Conservation (phyloP, 1,140 invertebrate species). For the Ruditapes philippinarum region DNA sequence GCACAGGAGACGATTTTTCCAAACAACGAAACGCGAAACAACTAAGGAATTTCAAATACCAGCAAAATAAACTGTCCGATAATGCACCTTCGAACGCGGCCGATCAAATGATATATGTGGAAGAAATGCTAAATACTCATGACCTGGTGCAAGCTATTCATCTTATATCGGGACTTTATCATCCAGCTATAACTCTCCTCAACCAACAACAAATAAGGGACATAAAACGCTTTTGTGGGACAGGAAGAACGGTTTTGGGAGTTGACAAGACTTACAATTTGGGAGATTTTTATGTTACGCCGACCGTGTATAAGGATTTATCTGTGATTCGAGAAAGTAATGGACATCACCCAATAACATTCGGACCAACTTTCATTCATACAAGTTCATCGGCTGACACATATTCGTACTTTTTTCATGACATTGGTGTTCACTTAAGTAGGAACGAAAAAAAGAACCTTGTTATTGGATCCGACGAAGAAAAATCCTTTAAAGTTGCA, state of each 20-base stretch:
- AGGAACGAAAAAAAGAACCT: slow-evolving; percentile 24
- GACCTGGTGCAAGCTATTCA: slow-evolving; percentile 38
- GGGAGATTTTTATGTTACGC: slow-evolving; percentile 35
- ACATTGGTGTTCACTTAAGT: slow-evolving; percentile 25
- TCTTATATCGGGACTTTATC: neutral
- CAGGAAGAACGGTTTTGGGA: slow-evolving; percentile 10
- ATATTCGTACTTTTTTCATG: slow-evolving; percentile 42
- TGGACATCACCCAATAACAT: no score
- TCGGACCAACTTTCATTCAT: slow-evolving; percentile 55
- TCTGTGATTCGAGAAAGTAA: neutral
- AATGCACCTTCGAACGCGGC: no score
- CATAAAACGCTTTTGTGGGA: slow-evolving; percentile 45
- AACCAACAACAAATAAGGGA: slow-evolving; percentile 42
- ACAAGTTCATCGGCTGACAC: slow-evolving; percentile 28
- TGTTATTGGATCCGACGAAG: slow-evolving; percentile 20
- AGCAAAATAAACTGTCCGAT: no score
- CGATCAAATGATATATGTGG: slow-evolving; percentile 18
- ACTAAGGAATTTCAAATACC: no score
- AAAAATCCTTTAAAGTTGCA: slow-evolving; percentile 1
- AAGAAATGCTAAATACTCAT: slow-evolving; percentile 30
- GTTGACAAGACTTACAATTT: slow-evolving; percentile 53
- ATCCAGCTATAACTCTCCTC: slow-evolving; percentile 4
- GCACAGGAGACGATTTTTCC: no score
- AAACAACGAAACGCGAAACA: no score
- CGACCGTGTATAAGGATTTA: slow-evolving; percentile 38